Evolutionary conservation across 2,888 invertebrate species (phyloP), one percentile per base, ranked within the genome.

Genomic region (Tuberolachnus salignus): DNA sequence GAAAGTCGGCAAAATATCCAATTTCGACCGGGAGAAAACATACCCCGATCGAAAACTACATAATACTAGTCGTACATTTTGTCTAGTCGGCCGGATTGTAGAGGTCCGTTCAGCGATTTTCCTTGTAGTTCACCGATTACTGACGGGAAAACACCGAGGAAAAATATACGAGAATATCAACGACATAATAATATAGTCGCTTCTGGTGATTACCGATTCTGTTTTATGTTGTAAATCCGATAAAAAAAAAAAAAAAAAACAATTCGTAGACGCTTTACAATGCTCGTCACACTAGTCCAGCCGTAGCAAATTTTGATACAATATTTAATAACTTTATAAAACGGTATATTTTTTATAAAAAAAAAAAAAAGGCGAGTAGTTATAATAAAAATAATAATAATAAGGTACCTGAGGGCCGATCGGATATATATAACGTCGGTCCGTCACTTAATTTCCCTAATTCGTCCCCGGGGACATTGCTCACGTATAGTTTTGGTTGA

Each of bases 401-500:
- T 34, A 34, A n/a, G 34, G 34, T 42, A 63, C 10, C 23, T 23
- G 1, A 21, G 21, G 72, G 72, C 16, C 61, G 14, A 53, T 63
- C n/a, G 21, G 19, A 42, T 63, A 59, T 61, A 34, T 26, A 61
- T 26, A 61, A 59, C 49, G 8, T 61, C 59, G n/a, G 72, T 61
- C 59, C 19, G 46, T 72, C 59, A 34, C 46, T 63, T 73, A 51
- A 63, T 73, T 73, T 73, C 51, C 51, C 63, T 63, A 53, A 51
- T 73, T 63, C 19, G 21, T 63, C 73, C 73, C 73, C 51, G 19
- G 8, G 73, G 73, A 51, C 34, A 34, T 34, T 34, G n/a, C 26
- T 34, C 6, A 34, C 6, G 6, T 34, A 6, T 34, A 34, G 51
- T 72, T 63, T 63, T 16, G 51, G 61, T 73, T 19, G 51, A 61